phyloP scores from a whole-genome alignment of 2,113 vertebrate genomes.

The Psittacara wagleri region DNA sequence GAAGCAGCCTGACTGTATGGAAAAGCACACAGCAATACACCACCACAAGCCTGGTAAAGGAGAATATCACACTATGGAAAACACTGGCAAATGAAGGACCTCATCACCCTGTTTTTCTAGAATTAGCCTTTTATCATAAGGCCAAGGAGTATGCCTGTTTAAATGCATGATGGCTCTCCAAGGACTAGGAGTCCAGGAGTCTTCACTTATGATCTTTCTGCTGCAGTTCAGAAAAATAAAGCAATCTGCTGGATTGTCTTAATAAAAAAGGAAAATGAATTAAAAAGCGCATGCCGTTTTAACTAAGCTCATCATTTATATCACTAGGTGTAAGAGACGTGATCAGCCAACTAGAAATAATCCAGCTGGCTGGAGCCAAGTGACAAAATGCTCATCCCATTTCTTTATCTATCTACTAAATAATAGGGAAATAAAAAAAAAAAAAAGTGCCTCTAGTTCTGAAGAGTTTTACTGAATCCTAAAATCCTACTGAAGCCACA shows the following conservation, averaged over 20 bases:
- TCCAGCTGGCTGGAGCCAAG: slow-evolving; percentile 6
- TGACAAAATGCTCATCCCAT: not conserved
- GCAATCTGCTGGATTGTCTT: not conserved
- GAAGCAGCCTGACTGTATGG: not conserved
- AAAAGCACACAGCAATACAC: not conserved
- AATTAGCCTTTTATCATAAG: not conserved
- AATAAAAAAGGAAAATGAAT: slow-evolving; percentile 15
- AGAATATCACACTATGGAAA: not conserved
- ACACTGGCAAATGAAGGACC: not conserved
- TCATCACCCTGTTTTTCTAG: not conserved
- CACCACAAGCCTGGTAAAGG: not conserved
- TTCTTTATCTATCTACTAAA: not conserved
- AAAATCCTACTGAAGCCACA: not conserved
- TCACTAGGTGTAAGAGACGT: not conserved
- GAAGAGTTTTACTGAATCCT: not conserved
- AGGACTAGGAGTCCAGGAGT: not conserved
- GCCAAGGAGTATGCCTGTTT: not conserved
- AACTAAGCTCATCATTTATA: slow-evolving; percentile 30
- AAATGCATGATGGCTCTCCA: not conserved
- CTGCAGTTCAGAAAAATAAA: slow-evolving; percentile 17
- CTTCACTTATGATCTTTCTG: not conserved
- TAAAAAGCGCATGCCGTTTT: not conserved
- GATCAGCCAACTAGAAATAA: slow-evolving; percentile 49
- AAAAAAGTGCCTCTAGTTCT: not conserved
- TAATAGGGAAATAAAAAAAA: not conserved